phyloP scores from a whole-genome alignment of 2,797 vertebrate genomes.

The Emys orbicularis region DNA sequence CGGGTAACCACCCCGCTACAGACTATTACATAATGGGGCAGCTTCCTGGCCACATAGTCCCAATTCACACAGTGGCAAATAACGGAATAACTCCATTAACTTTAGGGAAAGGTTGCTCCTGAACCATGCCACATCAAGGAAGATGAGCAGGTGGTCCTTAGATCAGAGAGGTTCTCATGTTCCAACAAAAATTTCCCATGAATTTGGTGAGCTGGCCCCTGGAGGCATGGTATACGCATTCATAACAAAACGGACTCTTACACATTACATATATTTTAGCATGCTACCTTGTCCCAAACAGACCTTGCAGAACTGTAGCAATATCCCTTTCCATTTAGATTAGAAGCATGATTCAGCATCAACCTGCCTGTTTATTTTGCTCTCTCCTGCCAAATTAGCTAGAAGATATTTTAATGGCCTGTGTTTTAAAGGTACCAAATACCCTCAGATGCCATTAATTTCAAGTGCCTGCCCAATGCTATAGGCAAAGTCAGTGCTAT shows the following conservation, averaged over 20 bases:
- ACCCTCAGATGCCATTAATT: not conserved
- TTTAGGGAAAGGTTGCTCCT: not conserved
- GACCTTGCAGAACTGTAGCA: not conserved
- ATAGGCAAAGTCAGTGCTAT: too few species aligned
- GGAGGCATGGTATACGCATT: not conserved
- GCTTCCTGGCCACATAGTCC: not conserved
- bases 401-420: not conserved
- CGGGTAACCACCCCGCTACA: too few species aligned
- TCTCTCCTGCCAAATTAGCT: not conserved
- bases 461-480: not conserved
- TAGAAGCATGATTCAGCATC: not conserved
- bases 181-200: not conserved
- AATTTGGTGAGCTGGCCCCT: not conserved
- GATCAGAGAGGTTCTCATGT: not conserved
- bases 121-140: not conserved
- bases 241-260: not conserved
- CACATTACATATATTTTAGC: not conserved
- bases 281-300: not conserved
- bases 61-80: not conserved
- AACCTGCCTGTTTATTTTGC: not conserved
- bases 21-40: not conserved
- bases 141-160: not conserved
- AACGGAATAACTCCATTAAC: not conserved
- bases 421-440: not conserved
- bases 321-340: not conserved